Evolutionary conservation across 2,797 vertebrate species (phyloP).

Genomic region (Amniataba percoides): DNA sequence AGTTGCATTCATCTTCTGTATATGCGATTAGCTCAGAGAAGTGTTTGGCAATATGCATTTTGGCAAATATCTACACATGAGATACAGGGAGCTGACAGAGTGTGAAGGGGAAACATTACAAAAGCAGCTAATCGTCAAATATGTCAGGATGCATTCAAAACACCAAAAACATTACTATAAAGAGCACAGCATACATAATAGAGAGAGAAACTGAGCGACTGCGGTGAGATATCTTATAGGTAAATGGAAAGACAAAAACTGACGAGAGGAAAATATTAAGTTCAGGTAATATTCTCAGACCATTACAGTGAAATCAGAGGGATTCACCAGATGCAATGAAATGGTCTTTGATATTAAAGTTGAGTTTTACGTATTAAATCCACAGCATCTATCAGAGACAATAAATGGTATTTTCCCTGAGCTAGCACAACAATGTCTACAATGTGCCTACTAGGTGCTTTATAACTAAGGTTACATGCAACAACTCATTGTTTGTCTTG

Average conservation of each 20-base stretch:
- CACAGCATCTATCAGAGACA: slow-evolving; percentile 79
- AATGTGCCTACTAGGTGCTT: slow-evolving; percentile 50
- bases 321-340: slow-evolving; percentile 27
- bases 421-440: slow-evolving; percentile 67
- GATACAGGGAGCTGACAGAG: slow-evolving; percentile 30
- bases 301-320: slow-evolving; percentile 13
- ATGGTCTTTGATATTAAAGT: slow-evolving; percentile 15
- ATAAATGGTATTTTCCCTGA: slow-evolving; percentile 75
- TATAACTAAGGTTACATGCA: slow-evolving; percentile 64
- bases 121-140: slow-evolving; percentile 54
- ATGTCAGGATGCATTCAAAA: slow-evolving; percentile 68
- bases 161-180: slow-evolving; percentile 61
- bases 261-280: slow-evolving; percentile 28
- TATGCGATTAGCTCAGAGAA: slow-evolving; percentile 46
- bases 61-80: slow-evolving; percentile 57
- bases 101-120: slow-evolving; percentile 15
- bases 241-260: slow-evolving; percentile 46
- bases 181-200: slow-evolving; percentile 58
- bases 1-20: slow-evolving; percentile 65
- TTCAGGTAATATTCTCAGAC: slow-evolving; percentile 32
- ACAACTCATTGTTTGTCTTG: slow-evolving; percentile 64
- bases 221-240: slow-evolving; percentile 51
- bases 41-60: slow-evolving; percentile 63
- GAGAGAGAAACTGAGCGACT: slow-evolving; percentile 51
- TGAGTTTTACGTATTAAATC: slow-evolving; percentile 44